Evolutionary conservation across 2,797 vertebrate genomes (phyloP).

Genomic region (Lepus townsendii): DNA sequence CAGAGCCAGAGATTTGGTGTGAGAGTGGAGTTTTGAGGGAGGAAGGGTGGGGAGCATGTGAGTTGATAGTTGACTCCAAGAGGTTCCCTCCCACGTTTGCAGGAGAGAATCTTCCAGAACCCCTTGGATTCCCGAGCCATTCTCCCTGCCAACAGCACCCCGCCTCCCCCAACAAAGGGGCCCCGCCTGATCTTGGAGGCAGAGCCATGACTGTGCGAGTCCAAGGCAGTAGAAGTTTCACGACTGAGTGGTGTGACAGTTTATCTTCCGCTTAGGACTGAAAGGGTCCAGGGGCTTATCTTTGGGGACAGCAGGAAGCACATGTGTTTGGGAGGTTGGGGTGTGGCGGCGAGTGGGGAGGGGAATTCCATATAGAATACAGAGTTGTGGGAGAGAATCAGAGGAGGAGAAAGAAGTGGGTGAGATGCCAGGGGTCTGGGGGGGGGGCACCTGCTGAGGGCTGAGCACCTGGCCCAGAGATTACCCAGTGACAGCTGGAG

Average conservation of each 20-base stretch:
- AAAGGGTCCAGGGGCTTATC: background rate
- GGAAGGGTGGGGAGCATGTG: background rate
- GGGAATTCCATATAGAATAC: background rate
- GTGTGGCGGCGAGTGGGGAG: background rate
- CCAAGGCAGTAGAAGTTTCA: background rate
- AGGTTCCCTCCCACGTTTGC: background rate
- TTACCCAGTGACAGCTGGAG: background rate
- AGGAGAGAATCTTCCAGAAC: background rate
- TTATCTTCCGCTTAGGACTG: background rate
- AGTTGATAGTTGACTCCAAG: rapidly evolving
- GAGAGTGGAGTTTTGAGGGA: background rate
- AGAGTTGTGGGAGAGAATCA: background rate
- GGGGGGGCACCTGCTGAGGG: background rate
- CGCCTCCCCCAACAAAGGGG: background rate
- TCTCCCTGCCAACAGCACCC: background rate
- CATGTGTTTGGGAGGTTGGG: background rate
- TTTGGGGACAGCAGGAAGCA: conserved; percentile 32
- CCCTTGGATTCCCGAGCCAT: background rate
- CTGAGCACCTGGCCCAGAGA: background rate
- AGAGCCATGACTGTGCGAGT: background rate
- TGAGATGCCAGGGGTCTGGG: background rate
- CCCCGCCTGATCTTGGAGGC: background rate
- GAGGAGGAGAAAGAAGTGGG: background rate
- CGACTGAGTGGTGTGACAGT: background rate
- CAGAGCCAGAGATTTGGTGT: background rate